A percentile compares a stretch with the other conserved stretches of the same genome.
These are phyloP conservation scores for Amazona guildingii DNA, from an alignment of 2,113 vertebrate genomes.

Conservation along the genomic window DNA sequence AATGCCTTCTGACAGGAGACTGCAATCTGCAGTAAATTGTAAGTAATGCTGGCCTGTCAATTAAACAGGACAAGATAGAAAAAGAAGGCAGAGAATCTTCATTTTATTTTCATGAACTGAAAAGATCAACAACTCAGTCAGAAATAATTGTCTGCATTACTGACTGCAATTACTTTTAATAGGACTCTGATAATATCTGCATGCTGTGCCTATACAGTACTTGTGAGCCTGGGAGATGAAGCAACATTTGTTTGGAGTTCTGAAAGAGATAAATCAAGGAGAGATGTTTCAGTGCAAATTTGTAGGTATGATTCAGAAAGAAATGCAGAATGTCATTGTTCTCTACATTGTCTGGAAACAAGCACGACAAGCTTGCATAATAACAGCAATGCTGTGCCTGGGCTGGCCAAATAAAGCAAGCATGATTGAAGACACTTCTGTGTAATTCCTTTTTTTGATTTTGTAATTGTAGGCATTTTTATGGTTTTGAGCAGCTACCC, in stretches of 20 bases:
- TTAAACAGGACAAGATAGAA: not conserved
- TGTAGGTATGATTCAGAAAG: not conserved
- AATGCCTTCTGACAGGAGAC: not conserved
- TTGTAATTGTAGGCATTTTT: not conserved
- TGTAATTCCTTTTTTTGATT: not conserved
- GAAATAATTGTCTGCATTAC: conserved; percentile 63
- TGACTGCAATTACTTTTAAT: conserved; percentile 60
- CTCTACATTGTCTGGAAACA: not conserved
- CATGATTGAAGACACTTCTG: not conserved
- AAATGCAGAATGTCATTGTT: not conserved
- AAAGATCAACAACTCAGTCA: conserved; percentile 59
- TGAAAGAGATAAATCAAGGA: not conserved
- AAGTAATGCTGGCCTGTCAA: conserved; percentile 3
- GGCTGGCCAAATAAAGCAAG: not conserved
- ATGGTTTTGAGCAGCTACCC: not conserved
- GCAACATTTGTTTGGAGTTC: not conserved
- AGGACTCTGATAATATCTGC: conserved; percentile 15
- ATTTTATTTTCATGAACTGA: conserved; percentile 59
- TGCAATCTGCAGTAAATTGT: not conserved
- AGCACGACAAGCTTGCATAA: not conserved
- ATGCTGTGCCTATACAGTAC: not conserved
- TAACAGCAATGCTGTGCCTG: not conserved
- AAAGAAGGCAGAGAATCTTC: conserved; percentile 42
- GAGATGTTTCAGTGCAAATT: not conserved
- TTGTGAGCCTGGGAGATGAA: not conserved